Base-by-base conservation (phyloP, 2,797 vertebrate species). In the Platyrinchus mystaceus region DNA sequence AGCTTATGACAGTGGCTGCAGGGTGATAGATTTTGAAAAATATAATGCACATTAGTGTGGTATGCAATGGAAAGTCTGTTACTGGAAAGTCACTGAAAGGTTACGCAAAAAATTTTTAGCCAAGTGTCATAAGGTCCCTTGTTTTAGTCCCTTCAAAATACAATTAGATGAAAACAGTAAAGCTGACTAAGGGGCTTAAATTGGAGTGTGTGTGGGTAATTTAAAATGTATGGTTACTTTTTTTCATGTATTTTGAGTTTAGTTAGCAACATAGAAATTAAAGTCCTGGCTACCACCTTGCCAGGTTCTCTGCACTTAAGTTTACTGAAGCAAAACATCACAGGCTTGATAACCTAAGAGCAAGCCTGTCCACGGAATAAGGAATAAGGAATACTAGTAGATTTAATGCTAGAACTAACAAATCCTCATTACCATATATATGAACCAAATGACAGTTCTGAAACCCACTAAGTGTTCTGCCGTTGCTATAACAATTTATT, bases 311-410 rank as follows among this genome's bases (percentile, higher is more conserved):
- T 87, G 32, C 52, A 44, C 15, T 75, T 52, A 41, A 23, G 2
- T 77, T 95, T 74, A 74, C 3, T 67, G 75, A 96, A 92, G 32
- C 37, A 94, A 90, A 86, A 90, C 44, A 8, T 84, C 49, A 32
- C 22, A 20, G 26, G 16, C 46, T 70, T 93, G 43, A 50, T 74
- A 82, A 92, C 79, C 16, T 52, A 64, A 90, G 6, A 92, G 4
- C 24, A 70, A 67, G 23, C 11, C 34, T 93, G 22, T 53, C 41
- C 64, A 63, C 43, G 26, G 64, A 53, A 68, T 80, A 87, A 49
- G 44, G 64, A 53, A 68, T 80, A 87, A 49, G 44, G 44, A 94
- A 88, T 60, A 44, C 24, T 50, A 55, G 73, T 34, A 74, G 37
- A 79, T 92, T 84, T 77, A 49, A 47, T 68, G 30, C 16, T 63